These are phyloP conservation scores for Arctocebus calabarensis DNA, from an alignment of 2,797 vertebrate genomes.

Conservation along the genomic window DNA sequence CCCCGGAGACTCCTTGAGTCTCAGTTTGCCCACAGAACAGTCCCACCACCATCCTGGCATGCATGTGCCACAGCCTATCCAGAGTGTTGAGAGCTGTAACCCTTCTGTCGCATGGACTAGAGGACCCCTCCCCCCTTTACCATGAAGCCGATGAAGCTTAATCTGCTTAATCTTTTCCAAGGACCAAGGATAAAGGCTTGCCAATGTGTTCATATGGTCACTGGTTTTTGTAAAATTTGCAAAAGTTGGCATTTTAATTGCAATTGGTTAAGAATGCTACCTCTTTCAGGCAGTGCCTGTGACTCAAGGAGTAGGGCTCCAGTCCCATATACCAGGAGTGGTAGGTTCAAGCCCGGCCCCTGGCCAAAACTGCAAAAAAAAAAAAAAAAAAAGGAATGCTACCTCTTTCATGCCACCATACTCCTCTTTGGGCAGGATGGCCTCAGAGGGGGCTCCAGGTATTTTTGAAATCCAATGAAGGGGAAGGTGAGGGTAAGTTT, in stretches of 20 bases:
- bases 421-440: background rate
- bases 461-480: background rate
- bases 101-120: background rate
- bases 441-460: background rate
- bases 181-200: background rate
- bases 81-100: background rate
- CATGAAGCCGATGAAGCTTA: background rate
- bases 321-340: no score
- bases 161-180: background rate
- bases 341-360: no score
- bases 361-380: no score
- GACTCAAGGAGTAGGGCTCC: no score
- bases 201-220: background rate
- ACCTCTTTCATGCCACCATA: background rate
- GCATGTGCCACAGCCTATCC: background rate
- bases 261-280: background rate
- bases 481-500: background rate
- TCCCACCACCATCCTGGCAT: background rate
- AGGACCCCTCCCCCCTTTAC: background rate
- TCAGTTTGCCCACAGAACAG: background rate
- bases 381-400: background rate
- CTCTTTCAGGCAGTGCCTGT: no score
- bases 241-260: background rate
- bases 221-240: background rate
- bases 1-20: background rate